phyloP scores from a whole-genome alignment of 2,888 invertebrate species.

The Gonocerus acuteangulatus region DNA sequence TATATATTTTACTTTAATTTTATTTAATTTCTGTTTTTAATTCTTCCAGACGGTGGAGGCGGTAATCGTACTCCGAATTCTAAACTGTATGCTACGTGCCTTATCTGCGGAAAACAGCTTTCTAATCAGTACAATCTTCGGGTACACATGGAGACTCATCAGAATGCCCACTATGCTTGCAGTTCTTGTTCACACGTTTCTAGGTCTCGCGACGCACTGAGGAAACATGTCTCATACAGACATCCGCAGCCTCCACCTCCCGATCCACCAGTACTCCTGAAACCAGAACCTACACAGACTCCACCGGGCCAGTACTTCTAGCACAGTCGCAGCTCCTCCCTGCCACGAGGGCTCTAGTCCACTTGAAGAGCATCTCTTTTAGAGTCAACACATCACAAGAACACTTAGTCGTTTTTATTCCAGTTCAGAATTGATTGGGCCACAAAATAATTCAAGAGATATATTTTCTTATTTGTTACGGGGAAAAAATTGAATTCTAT shows the following conservation, averaged over 20 bases:
- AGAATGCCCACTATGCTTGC: conserved; percentile 79
- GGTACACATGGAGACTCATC: conserved; percentile 85
- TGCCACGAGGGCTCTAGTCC: conserved; percentile 19
- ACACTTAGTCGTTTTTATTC: not conserved
- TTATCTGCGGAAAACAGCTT: conserved; percentile 77
- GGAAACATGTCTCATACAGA: conserved; percentile 82
- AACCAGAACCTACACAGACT: not conserved
- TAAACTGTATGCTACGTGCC: conserved; percentile 62
- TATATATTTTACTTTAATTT: no score
- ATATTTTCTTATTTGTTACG: no score
- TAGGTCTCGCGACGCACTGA: conserved; percentile 73
- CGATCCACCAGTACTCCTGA: not conserved
- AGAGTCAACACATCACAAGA: conserved; percentile 12
- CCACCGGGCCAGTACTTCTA: conserved; percentile 19
- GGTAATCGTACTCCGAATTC: conserved; percentile 31
- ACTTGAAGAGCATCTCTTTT: conserved; percentile 4
- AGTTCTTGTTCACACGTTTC: conserved; percentile 81
- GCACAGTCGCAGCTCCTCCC: conserved; percentile 1
- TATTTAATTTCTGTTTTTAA: no score
- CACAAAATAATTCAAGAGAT: not conserved
- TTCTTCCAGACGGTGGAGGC: conserved; percentile 25
- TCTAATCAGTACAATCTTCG: conserved; percentile 85
- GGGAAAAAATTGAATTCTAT: no score
- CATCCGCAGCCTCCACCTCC: conserved; percentile 47
- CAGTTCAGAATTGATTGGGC: conserved; percentile 11